These are phyloP conservation scores for Rhopalosiphum padi DNA, from an alignment of 1,140 invertebrate species.

Conservation along the genomic window DNA sequence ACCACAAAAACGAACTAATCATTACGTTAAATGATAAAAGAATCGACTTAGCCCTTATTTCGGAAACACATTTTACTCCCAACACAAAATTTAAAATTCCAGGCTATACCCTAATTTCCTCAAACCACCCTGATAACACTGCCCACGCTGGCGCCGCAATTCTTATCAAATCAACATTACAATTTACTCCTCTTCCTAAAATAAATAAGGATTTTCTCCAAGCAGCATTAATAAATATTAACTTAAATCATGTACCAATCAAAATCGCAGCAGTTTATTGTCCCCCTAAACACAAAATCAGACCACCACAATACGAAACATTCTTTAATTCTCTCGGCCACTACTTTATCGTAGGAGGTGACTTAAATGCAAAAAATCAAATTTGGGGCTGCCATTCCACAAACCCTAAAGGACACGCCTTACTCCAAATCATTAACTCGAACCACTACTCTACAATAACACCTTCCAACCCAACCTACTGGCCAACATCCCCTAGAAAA, in stretches of 20 bases:
- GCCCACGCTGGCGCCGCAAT: constrained; percentile 28
- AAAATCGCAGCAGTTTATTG: constrained; percentile 40
- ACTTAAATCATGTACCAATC: neutral
- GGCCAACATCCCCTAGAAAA: constrained; percentile 30
- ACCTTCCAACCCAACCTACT: constrained; percentile 38
- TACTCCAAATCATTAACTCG: neutral
- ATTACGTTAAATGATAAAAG: constrained; percentile 58
- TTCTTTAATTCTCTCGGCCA: neutral
- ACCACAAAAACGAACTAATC: constrained; percentile 59
- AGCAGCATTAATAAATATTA: constrained; percentile 33
- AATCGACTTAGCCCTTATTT: constrained; percentile 60
- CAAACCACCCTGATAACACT: constrained; percentile 29
- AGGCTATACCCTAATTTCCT: neutral
- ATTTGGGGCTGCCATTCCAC: constrained; percentile 14
- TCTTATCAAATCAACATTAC: neutral
- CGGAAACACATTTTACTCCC: constrained; percentile 59
- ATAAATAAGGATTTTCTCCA: neutral
- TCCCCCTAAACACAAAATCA: constrained; percentile 37
- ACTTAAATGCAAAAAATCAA: constrained; percentile 29
- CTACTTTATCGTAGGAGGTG: neutral
- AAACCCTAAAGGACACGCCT: neutral
- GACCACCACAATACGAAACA: neutral
- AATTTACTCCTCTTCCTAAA: neutral
- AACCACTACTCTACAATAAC: neutral
- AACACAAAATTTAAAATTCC: constrained; percentile 58